phyloP scores from a whole-genome alignment of 2,888 invertebrate genomes.

The Tachina grossa region DNA sequence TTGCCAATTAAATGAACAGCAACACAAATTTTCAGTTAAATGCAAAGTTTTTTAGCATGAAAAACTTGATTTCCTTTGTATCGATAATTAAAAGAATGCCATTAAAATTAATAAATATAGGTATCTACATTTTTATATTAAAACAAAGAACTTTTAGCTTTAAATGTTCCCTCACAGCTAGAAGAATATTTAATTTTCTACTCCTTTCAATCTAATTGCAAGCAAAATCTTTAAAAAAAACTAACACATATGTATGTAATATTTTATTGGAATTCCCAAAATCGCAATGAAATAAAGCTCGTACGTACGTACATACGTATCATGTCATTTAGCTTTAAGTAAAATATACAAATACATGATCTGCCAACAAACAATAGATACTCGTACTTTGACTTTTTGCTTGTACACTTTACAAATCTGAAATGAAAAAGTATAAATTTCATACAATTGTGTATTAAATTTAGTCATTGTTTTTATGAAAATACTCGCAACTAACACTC shows the following conservation, averaged over 20 bases:
- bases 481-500: conserved; percentile 35
- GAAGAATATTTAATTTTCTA: conserved; percentile 1
- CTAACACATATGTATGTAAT: neutral
- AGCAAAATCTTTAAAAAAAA: conserved; percentile 21
- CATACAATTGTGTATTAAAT: conserved; percentile 60
- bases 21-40: neutral
- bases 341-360: conserved; percentile 11
- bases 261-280: conserved; percentile 57
- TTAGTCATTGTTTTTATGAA: conserved; percentile 44
- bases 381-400: neutral
- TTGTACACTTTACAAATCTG: conserved; percentile 18
- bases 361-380: conserved; percentile 4
- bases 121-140: neutral
- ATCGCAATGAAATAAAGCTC: conserved; percentile 48
- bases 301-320: neutral
- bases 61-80: neutral
- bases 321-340: conserved; percentile 50
- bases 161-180: neutral
- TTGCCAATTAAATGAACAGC: neutral
- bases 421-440: conserved; percentile 59
- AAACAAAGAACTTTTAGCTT: conserved; percentile 1
- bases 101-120: neutral
- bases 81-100: neutral
- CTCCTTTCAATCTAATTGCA: conserved; percentile 30
- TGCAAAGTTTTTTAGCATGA: neutral